These are phyloP conservation scores for Synchiropus splendidus DNA, from an alignment of 2,113 vertebrate species.

Conservation along the genomic window DNA sequence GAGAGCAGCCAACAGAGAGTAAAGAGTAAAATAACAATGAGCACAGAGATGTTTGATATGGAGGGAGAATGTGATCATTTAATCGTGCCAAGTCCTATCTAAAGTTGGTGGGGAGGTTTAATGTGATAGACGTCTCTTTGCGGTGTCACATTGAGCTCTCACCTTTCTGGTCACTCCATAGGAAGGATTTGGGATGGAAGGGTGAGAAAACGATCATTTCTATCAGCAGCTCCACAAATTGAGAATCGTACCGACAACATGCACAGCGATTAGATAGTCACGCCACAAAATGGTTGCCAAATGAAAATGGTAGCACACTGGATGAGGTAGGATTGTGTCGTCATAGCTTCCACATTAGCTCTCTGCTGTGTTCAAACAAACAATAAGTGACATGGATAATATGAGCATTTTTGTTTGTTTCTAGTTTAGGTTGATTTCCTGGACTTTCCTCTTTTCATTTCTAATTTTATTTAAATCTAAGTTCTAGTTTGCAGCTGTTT, in stretches of 20 bases:
- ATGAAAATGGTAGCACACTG: slow-evolving; percentile 40
- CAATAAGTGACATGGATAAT: slow-evolving; percentile 20
- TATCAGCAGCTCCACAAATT: slow-evolving; percentile 19
- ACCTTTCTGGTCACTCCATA: slow-evolving; percentile 30
- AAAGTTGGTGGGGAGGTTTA: slow-evolving; percentile 29
- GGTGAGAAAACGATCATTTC: slow-evolving; percentile 27
- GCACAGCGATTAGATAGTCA: slow-evolving; percentile 31
- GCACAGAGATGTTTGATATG: slow-evolving; percentile 6
- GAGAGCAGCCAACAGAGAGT: slow-evolving; percentile 4
- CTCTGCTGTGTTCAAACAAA: slow-evolving; percentile 34
- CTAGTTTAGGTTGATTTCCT: slow-evolving; percentile 39
- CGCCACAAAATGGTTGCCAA: slow-evolving; percentile 48
- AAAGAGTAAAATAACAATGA: too few species aligned
- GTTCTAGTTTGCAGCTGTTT: slow-evolving; percentile 42
- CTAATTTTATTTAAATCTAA: slow-evolving; percentile 27
- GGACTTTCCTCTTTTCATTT: slow-evolving; percentile 30
- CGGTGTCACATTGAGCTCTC: slow-evolving; percentile 20
- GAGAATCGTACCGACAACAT: slow-evolving; percentile 18
- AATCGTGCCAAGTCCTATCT: slow-evolving; percentile 58
- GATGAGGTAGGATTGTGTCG: slow-evolving; percentile 20
- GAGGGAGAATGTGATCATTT: slow-evolving; percentile 37
- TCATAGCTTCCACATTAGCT: too few species aligned
- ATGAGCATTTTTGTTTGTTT: slow-evolving; percentile 31
- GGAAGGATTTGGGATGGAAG: slow-evolving; percentile 9
- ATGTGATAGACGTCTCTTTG: slow-evolving; percentile 28